Conservation (phyloP, 2,797 vertebrate genomes). For the Fistularia tabacaria region DNA sequence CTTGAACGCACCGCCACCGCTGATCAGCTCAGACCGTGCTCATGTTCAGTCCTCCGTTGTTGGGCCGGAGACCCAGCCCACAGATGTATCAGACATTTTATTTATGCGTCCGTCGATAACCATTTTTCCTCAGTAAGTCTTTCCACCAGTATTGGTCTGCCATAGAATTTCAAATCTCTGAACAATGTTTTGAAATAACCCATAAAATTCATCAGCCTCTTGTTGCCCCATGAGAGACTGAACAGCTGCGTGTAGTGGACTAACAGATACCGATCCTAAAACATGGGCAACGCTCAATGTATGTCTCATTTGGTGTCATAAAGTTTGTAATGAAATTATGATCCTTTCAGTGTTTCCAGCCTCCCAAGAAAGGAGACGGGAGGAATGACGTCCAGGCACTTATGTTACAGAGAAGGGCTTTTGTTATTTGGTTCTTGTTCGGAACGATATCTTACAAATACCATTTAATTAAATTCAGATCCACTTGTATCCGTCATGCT, state of each 20-base stretch:
- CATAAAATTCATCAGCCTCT: slow-evolving; percentile 25
- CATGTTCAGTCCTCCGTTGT: too few species aligned
- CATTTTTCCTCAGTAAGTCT: too few species aligned
- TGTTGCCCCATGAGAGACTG: slow-evolving; percentile 31
- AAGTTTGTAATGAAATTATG: slow-evolving; percentile 54
- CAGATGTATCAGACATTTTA: too few species aligned
- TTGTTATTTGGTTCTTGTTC: slow-evolving; percentile 29
- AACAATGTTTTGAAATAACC: slow-evolving; percentile 40
- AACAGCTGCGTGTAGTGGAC: slow-evolving; percentile 51
- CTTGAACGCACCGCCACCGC: too few species aligned
- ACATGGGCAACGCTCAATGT: slow-evolving; percentile 45
- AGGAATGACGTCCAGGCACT: slow-evolving; percentile 17
- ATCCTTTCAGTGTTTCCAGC: slow-evolving; percentile 60
- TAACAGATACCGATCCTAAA: slow-evolving; percentile 39
- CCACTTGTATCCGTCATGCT: slow-evolving; percentile 1
- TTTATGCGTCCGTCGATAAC: too few species aligned
- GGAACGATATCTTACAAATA: slow-evolving; percentile 13
- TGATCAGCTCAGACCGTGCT: too few species aligned
- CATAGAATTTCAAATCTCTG: slow-evolving; percentile 47
- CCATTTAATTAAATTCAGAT: slow-evolving; percentile 21
- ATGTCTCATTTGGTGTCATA: slow-evolving; percentile 51
- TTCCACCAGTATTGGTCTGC: slow-evolving; percentile 31
- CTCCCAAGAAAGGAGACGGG: slow-evolving; percentile 22
- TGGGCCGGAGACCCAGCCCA: too few species aligned
- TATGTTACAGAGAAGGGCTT: slow-evolving; percentile 28